Conservation (phyloP, 2,113 vertebrate genomes). For the Onychorhynchus coronatus region DNA sequence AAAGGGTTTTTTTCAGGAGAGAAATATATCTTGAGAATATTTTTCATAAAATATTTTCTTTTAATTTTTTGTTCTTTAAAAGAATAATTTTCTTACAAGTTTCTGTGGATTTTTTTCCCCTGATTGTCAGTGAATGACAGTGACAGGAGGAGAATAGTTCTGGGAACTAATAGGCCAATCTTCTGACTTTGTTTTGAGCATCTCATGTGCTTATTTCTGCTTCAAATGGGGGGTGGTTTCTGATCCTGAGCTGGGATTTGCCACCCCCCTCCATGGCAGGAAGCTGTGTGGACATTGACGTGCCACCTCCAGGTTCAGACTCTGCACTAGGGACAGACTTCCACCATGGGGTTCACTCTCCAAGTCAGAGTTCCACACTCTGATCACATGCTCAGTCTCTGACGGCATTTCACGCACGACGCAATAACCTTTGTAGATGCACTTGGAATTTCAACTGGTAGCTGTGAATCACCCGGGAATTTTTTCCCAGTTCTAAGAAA, state of each 20-base stretch:
- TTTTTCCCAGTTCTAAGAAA: background rate
- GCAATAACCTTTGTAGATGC: background rate
- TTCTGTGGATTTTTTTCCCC: fast-evolving
- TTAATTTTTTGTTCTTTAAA: background rate
- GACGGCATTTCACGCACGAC: background rate
- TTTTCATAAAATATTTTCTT: background rate
- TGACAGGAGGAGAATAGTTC: background rate
- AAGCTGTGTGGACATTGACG: background rate
- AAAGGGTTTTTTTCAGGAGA: background rate
- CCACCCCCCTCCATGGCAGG: background rate
- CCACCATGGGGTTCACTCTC: background rate
- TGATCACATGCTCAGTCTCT: background rate
- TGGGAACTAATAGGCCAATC: background rate
- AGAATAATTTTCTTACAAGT: background rate
- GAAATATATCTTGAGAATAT: background rate
- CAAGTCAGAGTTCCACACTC: background rate
- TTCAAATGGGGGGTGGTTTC: background rate
- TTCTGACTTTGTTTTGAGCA: background rate
- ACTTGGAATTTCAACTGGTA: background rate
- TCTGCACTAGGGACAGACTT: background rate
- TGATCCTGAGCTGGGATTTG: background rate
- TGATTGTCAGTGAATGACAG: background rate
- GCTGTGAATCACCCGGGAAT: background rate
- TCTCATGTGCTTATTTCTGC: background rate
- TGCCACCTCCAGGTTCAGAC: background rate